Evolutionary conservation across 2,797 vertebrate genomes (phyloP).

Genomic region (Leuciscus waleckii): DNA sequence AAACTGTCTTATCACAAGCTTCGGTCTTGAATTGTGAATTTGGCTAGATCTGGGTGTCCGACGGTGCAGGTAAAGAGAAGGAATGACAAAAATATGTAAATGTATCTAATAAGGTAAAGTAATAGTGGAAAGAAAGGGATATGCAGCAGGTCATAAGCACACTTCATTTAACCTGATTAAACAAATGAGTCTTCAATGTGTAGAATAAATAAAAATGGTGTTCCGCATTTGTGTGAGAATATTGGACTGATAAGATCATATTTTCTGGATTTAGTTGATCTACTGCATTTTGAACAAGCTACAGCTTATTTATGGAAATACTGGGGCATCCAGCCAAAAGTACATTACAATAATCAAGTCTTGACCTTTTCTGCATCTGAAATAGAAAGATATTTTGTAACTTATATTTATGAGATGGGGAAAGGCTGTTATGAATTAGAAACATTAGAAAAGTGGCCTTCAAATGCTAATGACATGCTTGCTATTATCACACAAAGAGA

Average conservation of each 20-base stretch:
- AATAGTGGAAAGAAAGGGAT: neutral
- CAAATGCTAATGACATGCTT: neutral
- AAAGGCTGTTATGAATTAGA: neutral
- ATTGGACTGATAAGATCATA: neutral
- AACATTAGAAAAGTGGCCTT: neutral
- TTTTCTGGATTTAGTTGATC: neutral
- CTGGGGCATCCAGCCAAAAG: conserved; percentile 1
- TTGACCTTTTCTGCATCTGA: neutral
- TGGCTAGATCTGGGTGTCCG: neutral
- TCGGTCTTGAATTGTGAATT: neutral
- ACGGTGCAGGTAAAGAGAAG: neutral
- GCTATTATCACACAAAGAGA: neutral
- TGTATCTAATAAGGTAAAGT: neutral
- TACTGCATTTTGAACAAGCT: conserved; percentile 21
- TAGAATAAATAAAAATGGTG: neutral
- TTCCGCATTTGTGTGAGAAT: conserved; percentile 3
- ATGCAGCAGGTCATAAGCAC: neutral
- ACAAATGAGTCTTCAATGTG: neutral
- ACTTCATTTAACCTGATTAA: neutral
- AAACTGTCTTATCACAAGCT: neutral
- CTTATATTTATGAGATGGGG: neutral
- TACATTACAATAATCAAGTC: conserved; percentile 31
- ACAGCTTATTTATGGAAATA: conserved; percentile 15
- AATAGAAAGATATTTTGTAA: conserved; percentile 5
- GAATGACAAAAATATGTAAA: neutral